A percentile compares a stretch with the other conserved stretches of the same genome.
Evolutionary conservation across 2,113 vertebrate genomes (phyloP).

Genomic region (Indicator indicator): DNA sequence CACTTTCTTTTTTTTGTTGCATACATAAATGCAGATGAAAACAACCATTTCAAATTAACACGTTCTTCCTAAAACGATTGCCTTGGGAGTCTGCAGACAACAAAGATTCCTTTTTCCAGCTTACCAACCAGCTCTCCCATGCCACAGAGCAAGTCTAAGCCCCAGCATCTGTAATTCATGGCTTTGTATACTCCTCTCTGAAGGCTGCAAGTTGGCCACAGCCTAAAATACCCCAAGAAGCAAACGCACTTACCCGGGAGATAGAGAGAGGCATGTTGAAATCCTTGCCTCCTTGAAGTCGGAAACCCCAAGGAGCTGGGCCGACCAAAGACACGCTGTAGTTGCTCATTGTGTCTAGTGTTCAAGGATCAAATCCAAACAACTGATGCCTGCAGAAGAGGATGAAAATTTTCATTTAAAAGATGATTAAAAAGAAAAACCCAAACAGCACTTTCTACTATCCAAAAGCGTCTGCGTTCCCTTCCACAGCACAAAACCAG

Average conservation of each 20-base stretch:
- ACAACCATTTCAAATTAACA: not conserved
- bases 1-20: not conserved
- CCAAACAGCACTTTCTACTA: not conserved
- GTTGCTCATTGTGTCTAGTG: slow-evolving; percentile 86
- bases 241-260: slow-evolving; percentile 86
- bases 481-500: not conserved
- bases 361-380: slow-evolving; percentile 55
- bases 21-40: not conserved
- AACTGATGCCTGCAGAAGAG: slow-evolving; percentile 66
- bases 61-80: not conserved
- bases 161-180: not conserved
- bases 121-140: not conserved
- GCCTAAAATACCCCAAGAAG: slow-evolving; percentile 2
- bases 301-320: slow-evolving; percentile 97
- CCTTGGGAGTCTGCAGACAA: not conserved
- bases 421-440: not conserved
- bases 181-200: not conserved
- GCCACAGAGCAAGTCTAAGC: not conserved
- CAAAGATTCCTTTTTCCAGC: not conserved
- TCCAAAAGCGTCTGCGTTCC: not conserved
- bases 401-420: slow-evolving; percentile 50
- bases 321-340: slow-evolving; percentile 89
- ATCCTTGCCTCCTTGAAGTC: slow-evolving; percentile 97
- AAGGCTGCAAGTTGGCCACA: not conserved
- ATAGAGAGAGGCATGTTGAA: slow-evolving; percentile 96